A percentile compares a stretch with the other conserved stretches of the same genome.
phyloP scores from a whole-genome alignment of 2,113 vertebrate species.

The Anolis carolinensis region DNA sequence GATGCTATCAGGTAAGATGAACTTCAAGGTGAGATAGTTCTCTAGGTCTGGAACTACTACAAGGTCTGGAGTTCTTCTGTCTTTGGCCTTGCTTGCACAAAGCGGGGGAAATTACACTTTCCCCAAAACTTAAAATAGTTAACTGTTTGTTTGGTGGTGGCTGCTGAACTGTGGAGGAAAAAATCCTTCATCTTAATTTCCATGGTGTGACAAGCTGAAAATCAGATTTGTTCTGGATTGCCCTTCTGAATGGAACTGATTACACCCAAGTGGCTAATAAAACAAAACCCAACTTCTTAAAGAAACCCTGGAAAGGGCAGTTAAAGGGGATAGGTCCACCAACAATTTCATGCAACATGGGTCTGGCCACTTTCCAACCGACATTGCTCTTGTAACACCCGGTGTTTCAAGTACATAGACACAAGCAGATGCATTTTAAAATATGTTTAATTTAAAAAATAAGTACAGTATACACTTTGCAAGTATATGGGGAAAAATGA shows the following conservation, averaged over 20 bases:
- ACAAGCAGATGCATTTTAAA: conserved; percentile 66
- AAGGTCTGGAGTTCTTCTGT: too few relatives aligned
- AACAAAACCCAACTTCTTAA: neutral
- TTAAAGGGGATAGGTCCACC: too few relatives aligned
- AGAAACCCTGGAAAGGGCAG: neutral
- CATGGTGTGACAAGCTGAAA: neutral
- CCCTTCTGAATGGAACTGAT: conserved; percentile 8
- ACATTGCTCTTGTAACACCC: neutral
- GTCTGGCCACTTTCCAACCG: neutral
- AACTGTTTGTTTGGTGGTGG: neutral
- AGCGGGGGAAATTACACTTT: too few relatives aligned
- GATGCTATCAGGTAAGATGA: too few relatives aligned
- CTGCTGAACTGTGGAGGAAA: neutral
- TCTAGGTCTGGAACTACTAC: too few relatives aligned
- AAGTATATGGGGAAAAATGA: conserved; percentile 54
- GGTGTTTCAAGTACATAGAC: neutral
- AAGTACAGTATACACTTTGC: conserved; percentile 72
- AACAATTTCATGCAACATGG: neutral
- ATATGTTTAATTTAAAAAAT: conserved; percentile 79
- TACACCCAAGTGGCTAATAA: neutral
- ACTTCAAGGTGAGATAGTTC: too few relatives aligned
- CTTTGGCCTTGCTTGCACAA: too few relatives aligned
- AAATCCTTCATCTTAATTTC: neutral
- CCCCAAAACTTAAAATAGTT: conserved; percentile 3
- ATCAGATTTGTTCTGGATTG: conserved; percentile 19